phyloP scores from a whole-genome alignment of 2,113 vertebrate species.

The Atlantisia rogersi region DNA sequence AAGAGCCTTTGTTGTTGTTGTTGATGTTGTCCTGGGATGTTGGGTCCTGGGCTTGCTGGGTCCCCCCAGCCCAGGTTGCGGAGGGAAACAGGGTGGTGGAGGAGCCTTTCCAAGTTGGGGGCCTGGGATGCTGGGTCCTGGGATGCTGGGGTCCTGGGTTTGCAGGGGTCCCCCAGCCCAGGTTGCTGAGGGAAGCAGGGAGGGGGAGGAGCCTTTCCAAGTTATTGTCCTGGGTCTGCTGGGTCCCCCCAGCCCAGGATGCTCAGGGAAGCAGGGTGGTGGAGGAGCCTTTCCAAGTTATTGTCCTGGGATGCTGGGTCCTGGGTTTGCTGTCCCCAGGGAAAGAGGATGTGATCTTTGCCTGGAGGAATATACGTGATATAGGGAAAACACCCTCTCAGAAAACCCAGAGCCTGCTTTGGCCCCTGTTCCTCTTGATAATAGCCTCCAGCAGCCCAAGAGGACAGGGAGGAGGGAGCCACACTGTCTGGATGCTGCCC shows the following conservation, averaged over 20 bases:
- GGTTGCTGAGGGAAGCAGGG: too few relatives aligned
- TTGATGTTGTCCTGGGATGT: too few relatives aligned
- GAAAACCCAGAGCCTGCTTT: background rate
- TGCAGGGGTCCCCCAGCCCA: too few relatives aligned
- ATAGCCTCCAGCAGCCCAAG: background rate
- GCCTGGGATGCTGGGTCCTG: too few relatives aligned
- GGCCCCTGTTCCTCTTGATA: background rate
- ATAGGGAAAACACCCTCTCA: background rate
- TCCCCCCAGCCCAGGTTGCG: too few relatives aligned
- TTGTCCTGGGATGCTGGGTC: background rate
- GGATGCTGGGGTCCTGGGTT: too few relatives aligned
- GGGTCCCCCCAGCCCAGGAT: background rate
- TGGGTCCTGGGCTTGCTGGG: too few relatives aligned
- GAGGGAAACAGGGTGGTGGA: too few relatives aligned
- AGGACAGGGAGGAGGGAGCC: background rate
- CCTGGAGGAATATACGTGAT: background rate
- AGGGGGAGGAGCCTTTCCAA: too few relatives aligned
- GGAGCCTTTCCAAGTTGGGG: too few relatives aligned
- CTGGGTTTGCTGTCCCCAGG: background rate
- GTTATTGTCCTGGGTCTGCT: too few relatives aligned
- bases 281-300: background rate
- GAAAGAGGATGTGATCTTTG: background rate
- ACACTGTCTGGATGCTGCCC: accelerated
- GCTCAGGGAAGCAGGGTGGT: background rate
- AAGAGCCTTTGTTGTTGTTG: too few relatives aligned